Conservation (phyloP, 2,113 vertebrate species). For the Sciurus niger region DNA sequence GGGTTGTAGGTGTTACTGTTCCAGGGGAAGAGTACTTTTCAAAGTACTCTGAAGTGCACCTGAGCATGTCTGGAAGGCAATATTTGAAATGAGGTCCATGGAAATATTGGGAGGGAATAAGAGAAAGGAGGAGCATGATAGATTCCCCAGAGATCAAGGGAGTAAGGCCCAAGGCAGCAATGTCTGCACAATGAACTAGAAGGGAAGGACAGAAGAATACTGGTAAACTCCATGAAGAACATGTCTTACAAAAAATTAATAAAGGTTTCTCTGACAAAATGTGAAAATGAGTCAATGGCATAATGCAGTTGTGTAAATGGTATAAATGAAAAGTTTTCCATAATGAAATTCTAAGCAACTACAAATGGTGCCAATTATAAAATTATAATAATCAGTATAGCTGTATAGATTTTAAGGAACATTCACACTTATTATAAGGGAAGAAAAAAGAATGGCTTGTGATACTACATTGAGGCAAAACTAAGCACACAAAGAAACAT, state of each 20-base stretch:
- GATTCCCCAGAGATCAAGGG: background rate
- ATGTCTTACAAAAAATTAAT: background rate
- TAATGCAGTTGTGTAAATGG: background rate
- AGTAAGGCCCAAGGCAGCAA: background rate
- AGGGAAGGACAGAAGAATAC: background rate
- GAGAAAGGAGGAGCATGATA: rapidly evolving
- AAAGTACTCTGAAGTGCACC: background rate
- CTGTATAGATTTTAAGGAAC: background rate
- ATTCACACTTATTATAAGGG: background rate
- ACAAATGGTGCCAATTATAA: background rate
- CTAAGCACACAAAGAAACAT: background rate
- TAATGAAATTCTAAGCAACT: background rate
- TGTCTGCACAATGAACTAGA: background rate
- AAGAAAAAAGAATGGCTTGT: background rate
- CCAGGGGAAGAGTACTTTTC: background rate
- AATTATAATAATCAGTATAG: background rate
- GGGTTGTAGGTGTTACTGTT: background rate
- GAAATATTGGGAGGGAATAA: background rate
- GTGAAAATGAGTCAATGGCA: background rate
- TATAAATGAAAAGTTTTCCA: background rate
- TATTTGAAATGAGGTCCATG: background rate
- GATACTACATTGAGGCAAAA: background rate
- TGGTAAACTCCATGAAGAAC: background rate
- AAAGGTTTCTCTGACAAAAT: background rate
- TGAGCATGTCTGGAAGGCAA: background rate